A percentile compares a stretch with the other conserved stretches of the same genome.
Evolutionary conservation across 2,113 vertebrate species (phyloP).

Genomic region (Pandion haliaetus): DNA sequence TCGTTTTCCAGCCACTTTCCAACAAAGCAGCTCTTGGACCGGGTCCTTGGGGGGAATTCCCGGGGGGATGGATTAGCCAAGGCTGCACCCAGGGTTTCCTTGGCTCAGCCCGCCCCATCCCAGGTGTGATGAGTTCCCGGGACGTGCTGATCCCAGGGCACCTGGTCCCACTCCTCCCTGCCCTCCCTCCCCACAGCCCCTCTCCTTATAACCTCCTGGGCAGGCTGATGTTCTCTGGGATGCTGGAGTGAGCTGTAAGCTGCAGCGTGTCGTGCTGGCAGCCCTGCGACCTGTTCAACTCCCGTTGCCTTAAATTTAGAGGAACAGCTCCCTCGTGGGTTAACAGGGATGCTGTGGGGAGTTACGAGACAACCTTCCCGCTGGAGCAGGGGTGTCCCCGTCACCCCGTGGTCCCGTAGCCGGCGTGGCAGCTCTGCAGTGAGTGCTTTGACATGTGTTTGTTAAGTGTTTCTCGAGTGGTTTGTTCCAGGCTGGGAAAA

Average conservation of each 20-base stretch:
- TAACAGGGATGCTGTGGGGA: background rate
- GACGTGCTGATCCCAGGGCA: background rate
- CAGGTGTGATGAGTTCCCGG: background rate
- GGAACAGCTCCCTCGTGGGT: background rate
- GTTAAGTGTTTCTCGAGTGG: background rate
- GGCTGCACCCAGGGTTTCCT: background rate
- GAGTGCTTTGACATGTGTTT: background rate
- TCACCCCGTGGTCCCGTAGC: rapidly evolving
- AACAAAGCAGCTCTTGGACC: rapidly evolving
- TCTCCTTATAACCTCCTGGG: background rate
- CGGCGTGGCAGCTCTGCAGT: background rate
- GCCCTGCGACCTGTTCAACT: background rate
- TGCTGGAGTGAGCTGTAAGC: background rate
- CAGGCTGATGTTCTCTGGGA: rapidly evolving
- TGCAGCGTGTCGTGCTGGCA: background rate
- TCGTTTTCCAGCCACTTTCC: background rate
- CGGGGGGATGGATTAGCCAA: background rate
- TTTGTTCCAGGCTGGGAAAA: background rate
- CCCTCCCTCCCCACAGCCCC: background rate
- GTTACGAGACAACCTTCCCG: background rate
- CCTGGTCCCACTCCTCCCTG: background rate
- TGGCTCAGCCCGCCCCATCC: too few species aligned
- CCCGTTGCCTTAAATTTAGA: background rate
- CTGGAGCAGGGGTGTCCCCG: rapidly evolving
- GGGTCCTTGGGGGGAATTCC: background rate